Conservation (phyloP, 2,113 vertebrate genomes). For the Paradoxurus hermaphroditus region DNA sequence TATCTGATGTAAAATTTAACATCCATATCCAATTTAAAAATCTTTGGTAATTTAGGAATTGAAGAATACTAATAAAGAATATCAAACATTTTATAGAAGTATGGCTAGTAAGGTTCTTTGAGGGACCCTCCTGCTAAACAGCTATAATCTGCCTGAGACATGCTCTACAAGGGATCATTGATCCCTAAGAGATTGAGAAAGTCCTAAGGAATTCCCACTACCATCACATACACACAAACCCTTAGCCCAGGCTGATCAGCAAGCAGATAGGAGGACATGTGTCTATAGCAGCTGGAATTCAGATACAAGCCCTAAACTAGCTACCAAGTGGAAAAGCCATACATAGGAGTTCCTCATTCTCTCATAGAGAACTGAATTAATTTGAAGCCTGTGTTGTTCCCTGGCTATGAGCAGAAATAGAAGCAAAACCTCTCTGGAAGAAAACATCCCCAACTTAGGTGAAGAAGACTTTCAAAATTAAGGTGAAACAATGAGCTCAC, state of each 20-base stretch:
- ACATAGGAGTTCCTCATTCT: background rate
- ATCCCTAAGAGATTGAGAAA: background rate
- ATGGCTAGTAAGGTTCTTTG: background rate
- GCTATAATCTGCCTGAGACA: background rate
- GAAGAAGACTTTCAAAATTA: background rate
- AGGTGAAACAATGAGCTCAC: background rate
- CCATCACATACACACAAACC: background rate
- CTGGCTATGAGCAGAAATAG: background rate
- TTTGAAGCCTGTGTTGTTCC: background rate
- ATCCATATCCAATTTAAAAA: background rate
- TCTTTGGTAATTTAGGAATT: background rate
- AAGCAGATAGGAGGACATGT: background rate
- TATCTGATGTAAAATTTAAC: background rate
- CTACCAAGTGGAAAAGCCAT: background rate
- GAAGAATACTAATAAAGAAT: background rate
- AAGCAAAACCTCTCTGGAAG: background rate
- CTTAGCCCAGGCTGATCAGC: background rate
- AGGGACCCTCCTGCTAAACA: background rate
- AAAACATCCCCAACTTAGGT: background rate
- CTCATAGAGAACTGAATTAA: background rate
- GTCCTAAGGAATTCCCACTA: background rate
- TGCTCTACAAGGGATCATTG: background rate
- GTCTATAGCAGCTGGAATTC: background rate
- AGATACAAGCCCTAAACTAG: background rate
- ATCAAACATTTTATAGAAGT: background rate